Evolutionary conservation across 64 coral and sea anemone species (phyloP).

Genomic region (Montipora capricornis): DNA sequence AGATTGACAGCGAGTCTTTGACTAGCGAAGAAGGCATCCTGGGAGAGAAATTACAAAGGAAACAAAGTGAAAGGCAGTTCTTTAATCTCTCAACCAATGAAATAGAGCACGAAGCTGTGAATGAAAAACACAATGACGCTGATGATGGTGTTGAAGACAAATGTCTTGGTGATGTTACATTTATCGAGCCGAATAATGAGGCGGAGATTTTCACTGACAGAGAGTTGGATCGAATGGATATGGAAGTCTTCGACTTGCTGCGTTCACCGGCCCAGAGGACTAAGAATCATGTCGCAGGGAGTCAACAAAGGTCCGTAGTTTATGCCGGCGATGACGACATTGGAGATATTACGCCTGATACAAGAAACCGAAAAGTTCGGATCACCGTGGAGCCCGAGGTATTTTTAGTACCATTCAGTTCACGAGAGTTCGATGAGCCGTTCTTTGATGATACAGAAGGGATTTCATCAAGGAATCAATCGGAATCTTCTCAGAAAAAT

Average conservation of each 20-base stretch:
- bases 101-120: background rate
- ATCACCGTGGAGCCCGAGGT: background rate
- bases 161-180: background rate
- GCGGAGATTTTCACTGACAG: background rate
- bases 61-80: background rate
- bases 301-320: background rate
- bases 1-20: background rate
- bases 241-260: background rate
- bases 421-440: constrained; percentile 29
- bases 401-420: constrained; percentile 20
- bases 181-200: background rate
- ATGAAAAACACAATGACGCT: background rate
- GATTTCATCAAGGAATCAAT: background rate
- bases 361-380: constrained; percentile 13
- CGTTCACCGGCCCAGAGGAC: background rate
- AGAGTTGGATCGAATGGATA: background rate
- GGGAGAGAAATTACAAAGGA: background rate
- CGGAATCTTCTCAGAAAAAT: background rate
- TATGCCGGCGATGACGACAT: background rate
- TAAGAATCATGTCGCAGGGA: background rate
- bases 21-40: background rate
- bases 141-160: background rate
- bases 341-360: background rate
- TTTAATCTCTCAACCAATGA: background rate
- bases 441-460: background rate